Evolutionary conservation across 2,888 invertebrate genomes (phyloP), one percentile per base, ranked within the genome.

Genomic region (Apotomis betuletana): DNA sequence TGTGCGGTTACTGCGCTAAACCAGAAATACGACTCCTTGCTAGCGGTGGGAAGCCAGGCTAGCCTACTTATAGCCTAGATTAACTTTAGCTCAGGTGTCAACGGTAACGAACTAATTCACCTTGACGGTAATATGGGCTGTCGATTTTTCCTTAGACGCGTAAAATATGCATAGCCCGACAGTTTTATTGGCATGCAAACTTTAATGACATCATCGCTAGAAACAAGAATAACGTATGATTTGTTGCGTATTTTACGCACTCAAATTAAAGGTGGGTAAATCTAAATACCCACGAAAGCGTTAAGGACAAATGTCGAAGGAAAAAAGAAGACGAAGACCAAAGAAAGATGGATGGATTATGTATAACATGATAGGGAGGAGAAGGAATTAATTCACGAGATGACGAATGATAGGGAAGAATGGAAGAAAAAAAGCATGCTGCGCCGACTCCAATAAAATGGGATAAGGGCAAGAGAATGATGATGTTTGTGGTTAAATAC

Each of bases 71-170:
- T 10, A 61, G 61, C 6, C 52, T 58, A 63, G 58, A 72, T 72
- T 63, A 68, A 68, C 61, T 63, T 72, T 57, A 72, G 46, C 65
- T 67, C 38, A 13, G 27, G 58, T 72, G 72, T 68, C 72, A 67
- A 58, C 67, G 58, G 9, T 72, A 72, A 72, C 62, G 75, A 79
- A 80, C 81, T 69, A 74, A 83, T 78, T 82, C 78, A 82, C 85
- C 85, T 84, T 84, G 84, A 81, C 73, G 74, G 73, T 44, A 15
- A 63, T 44, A 52, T 68, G 52, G 63, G 63, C 46, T 46, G 62
- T 51, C 54, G 54, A 68, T 62, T 62, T 52, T 52, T 27, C 46
- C 61, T 46, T 3, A 67, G 74, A 73, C 71, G 69, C 72, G 67
- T 36, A 69, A 72, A 74, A 73, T 65, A 65, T 72, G 72, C 67